A percentile compares a stretch with the other conserved stretches of the same genome.
Conservation (phyloP, 1,140 invertebrate genomes). For the Neodiprion lecontei region DNA sequence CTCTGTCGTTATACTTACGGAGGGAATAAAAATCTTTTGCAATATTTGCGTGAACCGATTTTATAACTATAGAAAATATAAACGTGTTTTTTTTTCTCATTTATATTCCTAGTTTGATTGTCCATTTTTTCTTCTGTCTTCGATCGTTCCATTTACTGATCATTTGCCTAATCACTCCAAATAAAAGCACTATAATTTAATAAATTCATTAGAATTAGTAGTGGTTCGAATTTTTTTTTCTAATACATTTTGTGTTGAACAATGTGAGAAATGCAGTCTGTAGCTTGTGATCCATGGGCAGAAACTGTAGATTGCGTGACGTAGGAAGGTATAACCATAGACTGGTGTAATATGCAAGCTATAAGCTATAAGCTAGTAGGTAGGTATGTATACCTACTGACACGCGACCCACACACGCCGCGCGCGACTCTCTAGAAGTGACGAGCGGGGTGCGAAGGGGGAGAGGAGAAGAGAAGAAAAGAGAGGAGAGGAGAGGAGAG, state of each 20-base stretch:
- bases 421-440: slow-evolving; percentile 42
- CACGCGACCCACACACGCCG: slow-evolving; percentile 57
- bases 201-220: not conserved
- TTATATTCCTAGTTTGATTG: no score
- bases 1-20: not conserved
- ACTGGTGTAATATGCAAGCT: not conserved
- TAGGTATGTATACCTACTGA: slow-evolving; percentile 25
- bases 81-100: no score
- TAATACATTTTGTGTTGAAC: not conserved
- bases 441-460: not conserved
- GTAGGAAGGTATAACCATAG: not conserved
- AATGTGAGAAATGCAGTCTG: not conserved
- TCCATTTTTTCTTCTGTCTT: no score
- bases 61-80: no score
- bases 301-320: not conserved
- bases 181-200: no score
- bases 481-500: not conserved
- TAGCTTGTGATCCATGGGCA: not conserved
- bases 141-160: no score
- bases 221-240: not conserved
- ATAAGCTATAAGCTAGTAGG: not conserved
- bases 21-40: slow-evolving; percentile 2
- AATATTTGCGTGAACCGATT: not conserved
- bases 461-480: slow-evolving; percentile 30
- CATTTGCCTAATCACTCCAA: no score